Conservation (phyloP, 2,888 invertebrate species). For the Tortrix viridana region DNA sequence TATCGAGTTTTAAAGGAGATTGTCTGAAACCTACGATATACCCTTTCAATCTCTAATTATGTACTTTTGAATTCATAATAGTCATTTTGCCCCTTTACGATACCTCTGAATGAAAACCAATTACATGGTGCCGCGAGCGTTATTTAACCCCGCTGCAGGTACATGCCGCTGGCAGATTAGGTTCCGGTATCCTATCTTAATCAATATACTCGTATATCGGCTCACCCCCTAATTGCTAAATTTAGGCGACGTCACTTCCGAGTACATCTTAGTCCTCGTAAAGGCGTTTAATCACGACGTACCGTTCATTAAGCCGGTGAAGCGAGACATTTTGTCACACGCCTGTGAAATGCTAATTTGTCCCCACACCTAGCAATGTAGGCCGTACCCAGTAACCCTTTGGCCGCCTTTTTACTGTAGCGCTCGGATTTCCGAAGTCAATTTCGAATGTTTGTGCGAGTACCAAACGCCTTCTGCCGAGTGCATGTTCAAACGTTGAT, state of each 20-base stretch:
- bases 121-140: constrained; percentile 4
- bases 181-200: constrained; percentile 52
- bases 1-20: too few relatives aligned
- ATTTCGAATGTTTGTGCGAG: constrained; percentile 57
- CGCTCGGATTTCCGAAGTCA: constrained; percentile 60
- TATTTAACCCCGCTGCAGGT: constrained; percentile 44
- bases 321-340: constrained; percentile 69
- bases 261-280: constrained; percentile 59
- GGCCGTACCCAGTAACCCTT: constrained; percentile 57
- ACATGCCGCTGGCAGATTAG: constrained; percentile 47
- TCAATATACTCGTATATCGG: constrained; percentile 57
- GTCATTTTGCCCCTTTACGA: too few relatives aligned
- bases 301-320: constrained; percentile 75
- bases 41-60: too few relatives aligned
- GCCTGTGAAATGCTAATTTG: constrained; percentile 81
- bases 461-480: not conserved
- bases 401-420: constrained; percentile 64
- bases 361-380: constrained; percentile 74
- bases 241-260: constrained; percentile 58
- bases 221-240: constrained; percentile 67
- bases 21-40: too few relatives aligned
- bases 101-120: not conserved
- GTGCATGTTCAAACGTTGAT: not conserved
- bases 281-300: constrained; percentile 76
- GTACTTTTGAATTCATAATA: too few relatives aligned